Conservation (phyloP, 1,140 invertebrate genomes). For the Drosophila nigromelanica region DNA sequence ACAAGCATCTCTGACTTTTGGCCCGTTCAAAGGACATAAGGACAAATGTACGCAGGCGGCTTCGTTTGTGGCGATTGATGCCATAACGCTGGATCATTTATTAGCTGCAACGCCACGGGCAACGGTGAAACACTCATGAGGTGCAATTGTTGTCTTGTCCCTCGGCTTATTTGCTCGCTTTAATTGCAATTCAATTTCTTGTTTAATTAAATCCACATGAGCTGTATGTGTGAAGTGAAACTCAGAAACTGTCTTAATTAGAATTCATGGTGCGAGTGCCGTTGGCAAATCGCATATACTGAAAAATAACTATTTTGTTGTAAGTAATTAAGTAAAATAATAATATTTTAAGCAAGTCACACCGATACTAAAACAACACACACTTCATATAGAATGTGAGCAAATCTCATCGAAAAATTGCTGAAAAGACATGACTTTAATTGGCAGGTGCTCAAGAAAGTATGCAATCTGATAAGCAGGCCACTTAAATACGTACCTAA, state of each 20-base stretch:
- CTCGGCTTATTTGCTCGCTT: slow-evolving; percentile 37
- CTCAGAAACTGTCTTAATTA: slow-evolving; percentile 20
- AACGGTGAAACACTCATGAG: not conserved
- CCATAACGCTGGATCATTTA: slow-evolving; percentile 46
- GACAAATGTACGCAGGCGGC: slow-evolving; percentile 17
- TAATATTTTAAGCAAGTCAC: not conserved
- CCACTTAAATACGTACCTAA: no score
- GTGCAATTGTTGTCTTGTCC: not conserved
- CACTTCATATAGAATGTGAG: no score
- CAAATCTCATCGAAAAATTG: no score
- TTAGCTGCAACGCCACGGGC: slow-evolving; percentile 52
- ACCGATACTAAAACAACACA: no score
- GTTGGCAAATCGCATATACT: not conserved
- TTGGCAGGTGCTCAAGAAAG: no score
- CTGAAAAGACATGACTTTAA: no score
- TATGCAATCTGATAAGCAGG: no score
- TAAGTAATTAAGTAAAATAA: not conserved
- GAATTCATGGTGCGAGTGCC: slow-evolving; percentile 10
- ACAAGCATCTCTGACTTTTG: slow-evolving; percentile 54
- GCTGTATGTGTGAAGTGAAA: not conserved
- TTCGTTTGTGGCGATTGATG: slow-evolving; percentile 50
- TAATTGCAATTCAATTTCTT: slow-evolving; percentile 70
- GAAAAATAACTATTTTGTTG: not conserved
- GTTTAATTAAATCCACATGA: slow-evolving; percentile 60
- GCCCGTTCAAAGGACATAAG: slow-evolving; percentile 11